Base-by-base conservation (phyloP, 2,888 invertebrate genomes). In the Acrobasis repandana region DNA sequence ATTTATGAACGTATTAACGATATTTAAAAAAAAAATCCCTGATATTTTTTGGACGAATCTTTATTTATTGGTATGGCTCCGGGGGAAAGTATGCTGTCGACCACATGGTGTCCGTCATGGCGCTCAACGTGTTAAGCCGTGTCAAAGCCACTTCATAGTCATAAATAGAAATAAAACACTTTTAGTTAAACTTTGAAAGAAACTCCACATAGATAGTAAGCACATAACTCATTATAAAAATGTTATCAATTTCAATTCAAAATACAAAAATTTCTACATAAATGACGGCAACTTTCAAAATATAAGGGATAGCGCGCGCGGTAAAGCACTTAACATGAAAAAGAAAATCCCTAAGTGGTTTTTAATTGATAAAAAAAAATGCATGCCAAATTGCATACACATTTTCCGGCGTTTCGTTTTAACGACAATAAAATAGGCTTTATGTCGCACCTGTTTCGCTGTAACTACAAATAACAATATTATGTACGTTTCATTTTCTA, bases 301-400 rank as follows among this genome's bases (percentile, higher is more conserved):
- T 20, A 49, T 16, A 52, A 15, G 52, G 34, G 36, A 36, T 52
- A 9, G 52, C 52, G 52, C 36, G 52, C 16, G 11, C 14, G 50
- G 15, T 33, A 34, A 51, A 51, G 51, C 33, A 34, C 51, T 51
- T 51, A 20, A 33, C 33, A n/a, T 33, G n/a, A 34, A 34, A 51
- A 33, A 33, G 51, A 34, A 51, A 51, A 51, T 15, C 16, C 15
- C 15, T 52, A 34, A 52, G 52, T 36, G 34, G 36, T 36, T 52
- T 51, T 52, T 52, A 36, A 52, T 52, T 52, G 36, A 36, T 51
- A 33, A 51, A 52, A 51, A 52, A 51, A 36, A 36, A 52, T 16
- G 16, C 11, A 36, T 52, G 34, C 16, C 9, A 51, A 51, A 52
- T 36, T 52, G 16, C 34, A 36, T 36, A 52, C 34, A 52, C 8